Conservation (phyloP, 1,140 invertebrate genomes). For the Aphelenchoides avenae region DNA sequence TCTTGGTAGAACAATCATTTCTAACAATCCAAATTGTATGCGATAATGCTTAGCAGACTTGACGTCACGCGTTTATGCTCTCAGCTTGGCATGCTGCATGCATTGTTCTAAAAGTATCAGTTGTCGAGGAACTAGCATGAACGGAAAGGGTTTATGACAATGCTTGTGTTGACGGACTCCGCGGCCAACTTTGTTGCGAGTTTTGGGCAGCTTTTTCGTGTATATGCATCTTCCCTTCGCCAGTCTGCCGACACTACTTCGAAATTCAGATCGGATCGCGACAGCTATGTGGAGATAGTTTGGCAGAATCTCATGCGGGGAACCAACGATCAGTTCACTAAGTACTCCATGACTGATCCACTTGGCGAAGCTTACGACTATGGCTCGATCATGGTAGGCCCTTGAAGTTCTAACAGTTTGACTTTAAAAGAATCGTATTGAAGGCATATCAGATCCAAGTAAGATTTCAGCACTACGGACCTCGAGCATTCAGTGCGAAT, state of each 20-base stretch:
- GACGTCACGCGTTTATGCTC: no score
- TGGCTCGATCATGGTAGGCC: constrained; percentile 58
- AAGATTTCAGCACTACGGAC: constrained; percentile 62
- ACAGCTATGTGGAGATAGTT: constrained; percentile 55
- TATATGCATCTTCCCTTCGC: no score
- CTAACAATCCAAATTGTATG: no score
- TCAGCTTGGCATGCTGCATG: no score
- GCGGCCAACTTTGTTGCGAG: no score
- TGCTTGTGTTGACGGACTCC: not conserved
- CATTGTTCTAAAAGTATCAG: no score
- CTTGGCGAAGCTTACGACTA: constrained; percentile 61
- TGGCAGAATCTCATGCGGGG: constrained; percentile 56
- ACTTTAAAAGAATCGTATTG: not conserved
- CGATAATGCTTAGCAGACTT: no score
- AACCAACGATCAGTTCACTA: constrained; percentile 59
- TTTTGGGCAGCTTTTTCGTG: no score
- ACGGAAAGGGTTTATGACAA: constrained; percentile 1
- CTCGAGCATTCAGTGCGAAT: constrained; percentile 64
- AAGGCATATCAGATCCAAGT: not conserved
- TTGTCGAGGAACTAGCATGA: not conserved
- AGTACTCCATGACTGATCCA: constrained; percentile 50
- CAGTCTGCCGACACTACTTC: no score
- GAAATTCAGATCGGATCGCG: constrained; percentile 56
- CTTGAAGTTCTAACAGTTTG: not conserved
- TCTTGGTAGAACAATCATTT: no score